A percentile compares a stretch with the other conserved stretches of the same genome.
Evolutionary conservation across 2,113 vertebrate species (phyloP).

Genomic region (Ophthalmolycus amberensis): DNA sequence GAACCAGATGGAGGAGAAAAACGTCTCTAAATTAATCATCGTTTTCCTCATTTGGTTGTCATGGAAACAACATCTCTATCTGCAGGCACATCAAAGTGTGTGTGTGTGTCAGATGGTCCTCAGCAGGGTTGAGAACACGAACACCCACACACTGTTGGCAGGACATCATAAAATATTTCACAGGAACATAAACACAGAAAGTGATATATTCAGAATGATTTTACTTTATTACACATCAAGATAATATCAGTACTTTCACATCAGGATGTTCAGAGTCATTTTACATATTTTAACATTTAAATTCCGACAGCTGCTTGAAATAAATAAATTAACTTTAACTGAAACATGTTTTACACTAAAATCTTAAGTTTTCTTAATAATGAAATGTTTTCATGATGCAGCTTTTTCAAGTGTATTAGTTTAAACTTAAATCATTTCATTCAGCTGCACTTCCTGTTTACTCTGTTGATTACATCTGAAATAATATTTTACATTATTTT

Average conservation of each 20-base stretch:
- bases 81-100: not conserved
- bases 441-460: too few relatives aligned
- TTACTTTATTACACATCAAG: not conserved
- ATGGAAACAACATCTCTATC: conserved; percentile 66
- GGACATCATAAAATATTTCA: not conserved
- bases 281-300: too few relatives aligned
- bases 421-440: too few relatives aligned
- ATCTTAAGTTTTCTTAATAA: too few relatives aligned
- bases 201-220: not conserved
- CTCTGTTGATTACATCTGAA: too few relatives aligned
- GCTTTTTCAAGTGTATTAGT: too few relatives aligned
- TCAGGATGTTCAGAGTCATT: too few relatives aligned
- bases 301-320: too few relatives aligned
- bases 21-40: conserved; percentile 59
- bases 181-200: not conserved
- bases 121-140: not conserved
- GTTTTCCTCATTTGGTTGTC: conserved; percentile 49
- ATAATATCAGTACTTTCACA: not conserved
- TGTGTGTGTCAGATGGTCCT: not conserved
- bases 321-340: too few relatives aligned
- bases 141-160: not conserved
- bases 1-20: conserved; percentile 29
- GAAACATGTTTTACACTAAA: too few relatives aligned
- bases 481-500: too few relatives aligned
- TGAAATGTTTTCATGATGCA: too few relatives aligned